Evolutionary conservation across 2,113 vertebrate species (phyloP).

Genomic region (Dipodomys spectabilis): DNA sequence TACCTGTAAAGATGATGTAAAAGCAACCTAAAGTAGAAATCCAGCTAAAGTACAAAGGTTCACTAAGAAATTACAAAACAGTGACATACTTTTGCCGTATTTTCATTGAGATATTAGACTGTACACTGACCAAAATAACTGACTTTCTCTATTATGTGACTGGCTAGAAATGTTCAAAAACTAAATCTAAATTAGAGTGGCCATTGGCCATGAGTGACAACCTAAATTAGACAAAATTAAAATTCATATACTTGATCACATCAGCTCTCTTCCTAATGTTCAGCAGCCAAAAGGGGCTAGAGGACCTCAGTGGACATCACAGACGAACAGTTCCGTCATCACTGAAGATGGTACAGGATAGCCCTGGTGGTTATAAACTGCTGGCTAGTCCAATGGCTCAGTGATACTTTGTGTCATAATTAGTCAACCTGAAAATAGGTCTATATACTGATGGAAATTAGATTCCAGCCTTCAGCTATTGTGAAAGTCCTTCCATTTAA

Average conservation of each 20-base stretch:
- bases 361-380: background rate
- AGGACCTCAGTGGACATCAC: background rate
- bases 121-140: background rate
- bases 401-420: background rate
- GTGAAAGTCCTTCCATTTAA: background rate
- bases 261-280: background rate
- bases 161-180: constrained; percentile 17
- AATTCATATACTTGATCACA: background rate
- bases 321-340: background rate
- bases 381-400: background rate
- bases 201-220: background rate
- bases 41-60: background rate
- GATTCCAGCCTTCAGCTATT: background rate
- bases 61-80: background rate
- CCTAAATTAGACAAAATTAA: background rate
- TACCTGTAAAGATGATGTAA: background rate
- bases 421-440: background rate
- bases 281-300: fast-evolving
- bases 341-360: background rate
- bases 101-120: background rate
- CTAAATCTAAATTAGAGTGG: background rate
- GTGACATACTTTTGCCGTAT: background rate
- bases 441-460: background rate
- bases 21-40: background rate
- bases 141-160: background rate